Base-by-base conservation (phyloP, 2,113 vertebrate genomes). In the Rhinolophus ferrumequinum region DNA sequence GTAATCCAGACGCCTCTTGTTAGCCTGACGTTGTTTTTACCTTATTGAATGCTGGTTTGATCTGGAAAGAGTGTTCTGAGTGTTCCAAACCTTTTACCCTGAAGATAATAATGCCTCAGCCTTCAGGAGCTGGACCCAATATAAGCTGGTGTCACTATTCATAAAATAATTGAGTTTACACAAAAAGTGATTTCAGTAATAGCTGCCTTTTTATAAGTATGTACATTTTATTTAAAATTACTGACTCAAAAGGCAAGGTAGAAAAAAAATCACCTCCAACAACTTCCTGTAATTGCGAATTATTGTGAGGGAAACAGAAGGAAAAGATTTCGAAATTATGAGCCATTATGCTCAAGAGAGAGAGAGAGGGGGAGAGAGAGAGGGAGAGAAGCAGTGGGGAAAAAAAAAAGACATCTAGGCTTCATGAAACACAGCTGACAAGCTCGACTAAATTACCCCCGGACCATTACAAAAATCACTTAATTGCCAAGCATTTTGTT, bases 251-350 rank as follows among this genome's bases (percentile, higher is more conserved):
- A 98, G 98, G 98, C 99, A 99, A 99, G 98, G 98, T 99, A 98
- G 98, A 92, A 98, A 98, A 98, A 99, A 99, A 99, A 99, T 99
- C 99, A 99, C 99, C 99, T 99, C 99, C 99, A 99, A 99, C 99
- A 99, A 99, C 99, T 99, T 99, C 99, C 99, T 99, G 99, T 99
- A 99, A 99, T 99, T 99, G 99, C 99, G 98, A 99, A 99, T 99
- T 99, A 99, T 99, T 99, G 99, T 99, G 99, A 99, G 99, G 99
- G 99, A 99, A 99, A 99, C 99, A 99, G 99, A 99, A 99, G 99
- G 99, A 99, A 99, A 99, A 99, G 99, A 99, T 99, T 99, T 99
- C 98, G 99, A 99, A 99, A 99, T 99, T 99, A 99, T 99, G 99
- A 99, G 99, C 99, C 99, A 99, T 99, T 99, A 99, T 99, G 99